Base-by-base conservation (phyloP, 1,140 invertebrate species). In the Microvelia longipes region DNA sequence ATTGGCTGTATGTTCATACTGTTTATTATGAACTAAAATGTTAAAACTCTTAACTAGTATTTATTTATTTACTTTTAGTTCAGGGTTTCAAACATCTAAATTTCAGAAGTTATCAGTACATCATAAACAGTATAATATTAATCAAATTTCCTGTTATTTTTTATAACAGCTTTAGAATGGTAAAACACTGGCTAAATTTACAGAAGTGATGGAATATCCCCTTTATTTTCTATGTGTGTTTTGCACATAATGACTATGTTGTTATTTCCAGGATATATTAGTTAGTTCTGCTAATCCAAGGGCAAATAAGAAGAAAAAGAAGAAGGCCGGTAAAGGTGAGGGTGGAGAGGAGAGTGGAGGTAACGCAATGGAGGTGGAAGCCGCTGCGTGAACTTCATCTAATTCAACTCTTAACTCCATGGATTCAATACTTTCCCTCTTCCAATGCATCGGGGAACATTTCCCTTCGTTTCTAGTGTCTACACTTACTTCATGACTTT, bases 261-360 rank as follows among this genome's bases (percentile, higher is more conserved):
- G 72, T 71, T 72, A 74, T 74, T 81, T 81, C 29, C 78, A 91
- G 88, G 80, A 84, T 71, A 81, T 94, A 62, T 81, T 94, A 68
- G 87, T 86, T 60, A 30, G 60, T 75, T 90, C 90, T 19, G 88
- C 89, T 66, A 89, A 87, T 74, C 85, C 86, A 28, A 92, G 92
- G 79, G 82, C 89, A 2, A 88, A 87, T 74, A 93, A 93, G 80
- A 94, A 93, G 86, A 94, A 93, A 85, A 94, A 93, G 86, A 92
- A 90, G 83, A 87, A 86, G 84, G 85, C 86, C 63, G 83, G 28
- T 83, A 86, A 74, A 82, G 68, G 70, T 68, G 70, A 69, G 29
- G 69, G 68, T 19, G 71, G 64, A 63, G 65, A 71, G 29, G 67
- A 70, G 1, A 69, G 69, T 29, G 68, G 66, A 29, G 68, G 68